Conservation (phyloP, 2,797 vertebrate genomes). For the Danio choprae region DNA sequence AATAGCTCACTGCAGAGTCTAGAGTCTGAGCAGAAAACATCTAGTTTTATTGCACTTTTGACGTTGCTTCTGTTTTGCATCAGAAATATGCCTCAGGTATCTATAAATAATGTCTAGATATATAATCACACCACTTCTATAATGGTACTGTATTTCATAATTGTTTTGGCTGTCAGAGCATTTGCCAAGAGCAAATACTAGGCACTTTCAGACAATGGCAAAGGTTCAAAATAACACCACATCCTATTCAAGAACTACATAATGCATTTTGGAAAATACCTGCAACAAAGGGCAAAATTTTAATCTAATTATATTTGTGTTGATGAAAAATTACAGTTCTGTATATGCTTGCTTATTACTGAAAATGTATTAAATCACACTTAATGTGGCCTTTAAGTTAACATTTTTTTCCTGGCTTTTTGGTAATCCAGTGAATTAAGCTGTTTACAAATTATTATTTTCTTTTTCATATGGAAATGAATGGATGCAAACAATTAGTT, state of each 20-base stretch:
- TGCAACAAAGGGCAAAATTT: neutral
- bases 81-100: slow-evolving; percentile 14
- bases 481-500: neutral
- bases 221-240: slow-evolving; percentile 20
- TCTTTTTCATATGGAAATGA: neutral
- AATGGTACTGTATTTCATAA: slow-evolving; percentile 20
- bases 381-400: neutral
- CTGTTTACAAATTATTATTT: neutral
- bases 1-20: neutral
- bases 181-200: slow-evolving; percentile 25
- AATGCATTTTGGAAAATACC: neutral
- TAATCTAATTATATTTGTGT: slow-evolving; percentile 1
- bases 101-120: slow-evolving; percentile 16
- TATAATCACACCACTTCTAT: slow-evolving; percentile 11
- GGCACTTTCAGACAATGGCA: slow-evolving; percentile 18
- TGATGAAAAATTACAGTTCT: neutral
- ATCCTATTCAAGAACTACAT: neutral
- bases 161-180: neutral
- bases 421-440: neutral
- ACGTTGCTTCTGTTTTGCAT: neutral
- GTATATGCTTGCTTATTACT: neutral
- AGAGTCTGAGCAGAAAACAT: neutral
- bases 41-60: slow-evolving; percentile 17
- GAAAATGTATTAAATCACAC: neutral
- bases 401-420: neutral